Conservation (phyloP, 2,113 vertebrate species). For the Scomber colias region DNA sequence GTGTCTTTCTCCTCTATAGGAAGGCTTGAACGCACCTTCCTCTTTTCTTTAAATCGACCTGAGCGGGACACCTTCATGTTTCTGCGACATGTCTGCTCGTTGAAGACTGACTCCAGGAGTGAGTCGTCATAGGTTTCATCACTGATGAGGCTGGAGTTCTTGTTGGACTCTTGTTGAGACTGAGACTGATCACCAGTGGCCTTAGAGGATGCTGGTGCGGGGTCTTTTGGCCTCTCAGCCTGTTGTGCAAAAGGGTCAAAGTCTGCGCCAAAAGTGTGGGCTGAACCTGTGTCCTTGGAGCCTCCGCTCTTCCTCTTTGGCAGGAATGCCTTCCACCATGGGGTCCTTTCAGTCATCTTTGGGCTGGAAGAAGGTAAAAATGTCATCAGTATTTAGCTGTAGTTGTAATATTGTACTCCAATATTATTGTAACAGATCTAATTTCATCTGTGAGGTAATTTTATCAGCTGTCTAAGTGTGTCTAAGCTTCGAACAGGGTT, state of each 20-base stretch:
- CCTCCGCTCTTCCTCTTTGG: constrained; percentile 71
- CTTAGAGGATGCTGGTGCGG: background rate
- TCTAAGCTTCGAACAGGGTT: background rate
- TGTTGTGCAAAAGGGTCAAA: constrained; percentile 69
- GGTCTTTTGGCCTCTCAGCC: constrained; percentile 51
- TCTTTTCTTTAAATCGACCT: constrained; percentile 93
- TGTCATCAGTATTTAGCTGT: constrained; percentile 1
- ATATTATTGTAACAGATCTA: background rate
- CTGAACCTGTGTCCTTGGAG: constrained; percentile 19
- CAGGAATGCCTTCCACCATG: constrained; percentile 84
- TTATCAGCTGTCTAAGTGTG: background rate
- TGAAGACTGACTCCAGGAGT: constrained; percentile 78
- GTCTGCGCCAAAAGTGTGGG: constrained; percentile 30
- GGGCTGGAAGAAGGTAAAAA: constrained; percentile 19
- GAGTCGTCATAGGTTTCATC: constrained; percentile 81
- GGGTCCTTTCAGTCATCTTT: constrained; percentile 81
- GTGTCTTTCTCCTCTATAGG: constrained; percentile 85
- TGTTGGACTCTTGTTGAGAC: constrained; percentile 65
- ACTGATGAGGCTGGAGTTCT: constrained; percentile 45
- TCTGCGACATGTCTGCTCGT: constrained; percentile 87
- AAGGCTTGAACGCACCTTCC: constrained; percentile 87
- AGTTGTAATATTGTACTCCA: background rate
- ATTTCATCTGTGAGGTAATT: background rate
- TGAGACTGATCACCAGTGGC: background rate
- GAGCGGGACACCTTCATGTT: constrained; percentile 94